Evolutionary conservation across 2,113 vertebrate species (phyloP), one percentile per base, ranked within the genome.

Genomic region (Thunnus thynnus): DNA sequence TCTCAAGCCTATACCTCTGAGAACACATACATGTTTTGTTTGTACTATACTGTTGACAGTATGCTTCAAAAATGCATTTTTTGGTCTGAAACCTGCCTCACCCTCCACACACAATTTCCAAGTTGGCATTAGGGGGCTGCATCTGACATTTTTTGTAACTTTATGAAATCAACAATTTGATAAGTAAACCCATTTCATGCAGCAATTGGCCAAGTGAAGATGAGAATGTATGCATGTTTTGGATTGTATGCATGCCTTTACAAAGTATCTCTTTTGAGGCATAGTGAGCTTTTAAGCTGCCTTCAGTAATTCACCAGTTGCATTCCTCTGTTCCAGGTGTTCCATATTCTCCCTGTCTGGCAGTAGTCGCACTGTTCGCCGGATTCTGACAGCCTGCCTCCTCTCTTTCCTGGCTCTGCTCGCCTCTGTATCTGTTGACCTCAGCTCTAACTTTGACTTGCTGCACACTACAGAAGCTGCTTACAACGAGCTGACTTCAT

Each of bases 401-500:
- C 66, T 97, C 14, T 97, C 96, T 14, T 84, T 96, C 63, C 85
- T 96, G 75, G 95, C 96, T 64, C 90, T 98, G 66, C 91, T 98
- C 0, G 95, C 93, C 5, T 94, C 94, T 0, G 88, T 97, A 3
- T 95, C 91, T 57, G 84, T 95, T 0, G 96, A 97, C 82, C 72
- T 97, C 71, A 92, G 86, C 67, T 85, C 89, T 70, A 92, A 87
- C 72, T 85, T 96, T 74, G 89, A 93, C 63, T 72, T 54, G 8
- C 94, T 96, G 94, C 94, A 80, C 65, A 83, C 78, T 1, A 94
- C 95, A 0, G 91, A 93, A 44, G 91, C 72, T 0, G 94, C 95
- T 9, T 93, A 96, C 0, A 13, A 86, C 0, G 88, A 94, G 11
- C 80, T 97, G 3, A 81, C 73, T 2, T 97, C 96, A 0, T 97